Evolutionary conservation across 2,888 invertebrate species (phyloP), one percentile per base, ranked within the genome.

Genomic region (Cataglyphis livida): DNA sequence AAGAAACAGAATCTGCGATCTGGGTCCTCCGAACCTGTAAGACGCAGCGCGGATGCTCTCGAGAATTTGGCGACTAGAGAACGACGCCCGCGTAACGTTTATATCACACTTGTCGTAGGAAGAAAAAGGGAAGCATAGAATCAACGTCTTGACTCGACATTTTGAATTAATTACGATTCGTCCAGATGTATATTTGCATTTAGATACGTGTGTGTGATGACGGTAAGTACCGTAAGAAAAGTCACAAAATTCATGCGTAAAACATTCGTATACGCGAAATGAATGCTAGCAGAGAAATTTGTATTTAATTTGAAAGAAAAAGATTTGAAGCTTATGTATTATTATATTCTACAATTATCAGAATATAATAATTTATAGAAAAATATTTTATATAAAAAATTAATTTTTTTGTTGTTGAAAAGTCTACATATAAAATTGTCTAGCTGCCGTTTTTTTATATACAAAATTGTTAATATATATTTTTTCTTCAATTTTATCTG

Each of bases 91-190:
- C 90, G 90, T 89, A 89, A 90, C 87, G 89, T 86, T 88, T 89
- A 86, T 65, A 86, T 79, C 78, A 70, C 71, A 79, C 78, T 59
- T 79, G 70, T 85, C 81, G 81, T 84, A 86, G 84, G 64, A 81
- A 86, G 84, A 76, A 76, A 65, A 87, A 84, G 85, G 82, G 85
- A 25, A 66, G 87, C 85, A 83, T 6, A 84, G 85, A 54, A 90
- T 91, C 92, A 91, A 90, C 87, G 91, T 86, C 92, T 92, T 92
- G 92, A 93, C 93, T 93, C 92, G 93, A 93, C 93, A 92, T 91
- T 91, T 92, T 85, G 92, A 92, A 93, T 93, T 94, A 93, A 94
- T 94, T 93, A 92, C 91, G 92, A 91, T 90, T 51, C 51, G 51
- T 51, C 91, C 87, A 91, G 89, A 90, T 90, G 88, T 88, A 83